Percentiles rank a stretch among this genome's conserved stretches.
Conservation (phyloP, 23 tunicate species). For the Clavelina lepadiformis region DNA sequence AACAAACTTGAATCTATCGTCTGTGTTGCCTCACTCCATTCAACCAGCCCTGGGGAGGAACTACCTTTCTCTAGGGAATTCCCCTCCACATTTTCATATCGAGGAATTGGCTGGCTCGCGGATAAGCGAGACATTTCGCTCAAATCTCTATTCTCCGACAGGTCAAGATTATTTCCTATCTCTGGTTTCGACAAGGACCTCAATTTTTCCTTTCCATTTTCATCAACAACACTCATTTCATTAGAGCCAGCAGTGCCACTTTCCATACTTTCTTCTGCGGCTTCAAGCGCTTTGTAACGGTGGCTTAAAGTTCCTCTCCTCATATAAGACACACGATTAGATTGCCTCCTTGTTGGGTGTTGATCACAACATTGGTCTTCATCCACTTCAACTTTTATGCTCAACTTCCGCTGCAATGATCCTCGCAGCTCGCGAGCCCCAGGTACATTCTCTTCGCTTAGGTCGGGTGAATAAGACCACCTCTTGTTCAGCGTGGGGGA, state of each 20-base stretch:
- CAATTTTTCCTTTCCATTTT: too few species aligned
- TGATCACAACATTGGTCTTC: neutral
- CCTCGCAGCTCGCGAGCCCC: conserved; percentile 49
- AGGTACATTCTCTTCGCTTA: conserved; percentile 57
- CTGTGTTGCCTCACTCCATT: too few species aligned
- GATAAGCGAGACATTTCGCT: conserved; percentile 12
- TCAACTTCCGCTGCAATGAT: conserved; percentile 32
- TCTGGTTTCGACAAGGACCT: too few species aligned
- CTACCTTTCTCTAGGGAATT: neutral
- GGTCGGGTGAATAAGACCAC: conserved; percentile 75
- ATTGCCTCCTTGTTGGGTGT: neutral
- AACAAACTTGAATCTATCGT: too few species aligned
- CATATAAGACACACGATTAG: neutral
- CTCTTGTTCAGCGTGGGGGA: conserved; percentile 33
- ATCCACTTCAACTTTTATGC: conserved; percentile 43
- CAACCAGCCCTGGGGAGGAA: conserved; percentile 5
- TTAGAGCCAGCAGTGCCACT: too few species aligned
- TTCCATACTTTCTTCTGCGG: too few species aligned
- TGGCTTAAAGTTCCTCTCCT: too few species aligned
- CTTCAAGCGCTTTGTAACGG: too few species aligned
- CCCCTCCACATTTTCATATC: neutral
- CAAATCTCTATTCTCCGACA: too few species aligned
- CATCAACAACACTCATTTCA: too few species aligned
- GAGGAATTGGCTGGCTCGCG: neutral
- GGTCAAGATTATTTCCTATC: too few species aligned